Conservation (phyloP, 2,797 vertebrate species). For the Sus cebifrons region DNA sequence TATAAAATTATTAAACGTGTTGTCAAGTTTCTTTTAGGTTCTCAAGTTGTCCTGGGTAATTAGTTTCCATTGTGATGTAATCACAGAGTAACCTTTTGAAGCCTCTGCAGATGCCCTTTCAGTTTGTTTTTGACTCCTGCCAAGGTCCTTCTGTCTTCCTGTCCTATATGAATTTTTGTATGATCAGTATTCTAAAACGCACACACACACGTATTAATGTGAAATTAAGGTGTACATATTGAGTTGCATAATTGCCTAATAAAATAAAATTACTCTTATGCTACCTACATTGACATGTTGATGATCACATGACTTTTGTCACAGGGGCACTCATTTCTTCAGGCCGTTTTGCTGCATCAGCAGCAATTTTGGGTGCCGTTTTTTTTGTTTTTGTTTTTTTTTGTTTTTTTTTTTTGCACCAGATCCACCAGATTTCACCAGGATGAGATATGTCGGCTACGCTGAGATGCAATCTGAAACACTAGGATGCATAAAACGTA, state of each 20-base stretch:
- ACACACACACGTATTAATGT: not conserved
- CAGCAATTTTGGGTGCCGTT: slow-evolving; percentile 6
- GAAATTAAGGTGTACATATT: slow-evolving; percentile 50
- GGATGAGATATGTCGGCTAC: not conserved
- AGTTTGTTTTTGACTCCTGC: slow-evolving; percentile 22
- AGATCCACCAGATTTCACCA: not conserved
- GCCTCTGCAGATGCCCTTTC: not conserved
- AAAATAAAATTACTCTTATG: slow-evolving; percentile 54
- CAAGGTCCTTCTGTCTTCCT: slow-evolving; percentile 23
- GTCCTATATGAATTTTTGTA: slow-evolving; percentile 55
- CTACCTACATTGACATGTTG: not conserved
- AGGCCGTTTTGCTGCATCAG: slow-evolving; percentile 19
- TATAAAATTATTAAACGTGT: slow-evolving; percentile 29
- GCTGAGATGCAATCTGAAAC: not conserved
- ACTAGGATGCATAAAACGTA: not conserved
- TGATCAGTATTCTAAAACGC: slow-evolving; percentile 41
- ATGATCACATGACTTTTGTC: not conserved
- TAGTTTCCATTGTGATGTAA: slow-evolving; percentile 60
- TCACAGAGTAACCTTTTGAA: slow-evolving; percentile 53
- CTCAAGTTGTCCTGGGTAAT: slow-evolving; percentile 45
- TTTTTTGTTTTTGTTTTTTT: slow-evolving; percentile 13
- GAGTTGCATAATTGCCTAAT: slow-evolving; percentile 9
- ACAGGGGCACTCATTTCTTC: slow-evolving; percentile 28
- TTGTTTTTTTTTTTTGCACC: too few relatives aligned
- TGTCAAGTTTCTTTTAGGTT: slow-evolving; percentile 59